A percentile compares a stretch with the other conserved stretches of the same genome.
These are phyloP conservation scores for Anolis apletophallus DNA, from an alignment of 2,797 vertebrate genomes.

Conservation along the genomic window DNA sequence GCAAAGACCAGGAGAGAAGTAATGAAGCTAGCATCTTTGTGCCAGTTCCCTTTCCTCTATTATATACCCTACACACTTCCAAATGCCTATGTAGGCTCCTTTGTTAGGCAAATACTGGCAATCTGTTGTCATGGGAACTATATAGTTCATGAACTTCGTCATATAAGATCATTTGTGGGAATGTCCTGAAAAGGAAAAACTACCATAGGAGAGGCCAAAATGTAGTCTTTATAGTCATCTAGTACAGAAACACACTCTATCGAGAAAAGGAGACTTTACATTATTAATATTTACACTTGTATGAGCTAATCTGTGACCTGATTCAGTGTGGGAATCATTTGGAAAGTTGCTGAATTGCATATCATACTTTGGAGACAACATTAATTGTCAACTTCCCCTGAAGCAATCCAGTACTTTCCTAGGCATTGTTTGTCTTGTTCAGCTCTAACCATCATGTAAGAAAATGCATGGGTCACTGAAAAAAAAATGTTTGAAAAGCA, in stretches of 20 bases:
- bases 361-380: neutral
- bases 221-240: neutral
- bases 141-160: neutral
- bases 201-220: neutral
- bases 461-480: constrained; percentile 31
- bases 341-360: neutral
- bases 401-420: neutral
- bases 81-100: neutral
- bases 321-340: constrained; percentile 30
- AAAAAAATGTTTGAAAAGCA: constrained; percentile 29
- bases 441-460: neutral
- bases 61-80: neutral
- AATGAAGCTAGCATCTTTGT: neutral
- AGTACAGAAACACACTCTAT: neutral
- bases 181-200: neutral
- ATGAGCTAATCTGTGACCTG: neutral
- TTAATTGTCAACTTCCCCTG: neutral
- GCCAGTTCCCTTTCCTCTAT: neutral
- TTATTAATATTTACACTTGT: constrained; percentile 16
- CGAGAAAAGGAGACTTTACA: rapidly evolving
- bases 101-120: neutral
- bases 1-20: neutral
- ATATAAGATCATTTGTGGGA: neutral
- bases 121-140: neutral
- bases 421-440: neutral